Conservation (phyloP, 2,113 vertebrate species). For the Poeciliopsis turrubarensis region DNA sequence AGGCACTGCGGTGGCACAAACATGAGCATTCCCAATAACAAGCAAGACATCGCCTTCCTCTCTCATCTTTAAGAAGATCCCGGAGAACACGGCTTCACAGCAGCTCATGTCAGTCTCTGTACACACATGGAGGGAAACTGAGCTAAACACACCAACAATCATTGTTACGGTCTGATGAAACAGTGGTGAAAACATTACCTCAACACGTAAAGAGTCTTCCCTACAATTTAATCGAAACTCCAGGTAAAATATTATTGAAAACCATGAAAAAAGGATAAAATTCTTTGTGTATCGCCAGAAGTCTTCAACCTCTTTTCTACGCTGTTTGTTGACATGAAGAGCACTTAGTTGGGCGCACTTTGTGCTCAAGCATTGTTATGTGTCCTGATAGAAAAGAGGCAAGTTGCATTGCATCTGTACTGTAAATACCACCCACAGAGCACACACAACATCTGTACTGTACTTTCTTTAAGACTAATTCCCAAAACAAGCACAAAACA, state of each 20-base stretch:
- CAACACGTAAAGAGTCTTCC: not conserved
- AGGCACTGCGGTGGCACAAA: constrained; percentile 49
- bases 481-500: constrained; percentile 1
- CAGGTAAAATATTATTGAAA: not conserved
- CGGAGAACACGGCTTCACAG: constrained; percentile 50
- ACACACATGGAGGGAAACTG: not conserved
- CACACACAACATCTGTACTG: constrained; percentile 48
- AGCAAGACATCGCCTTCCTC: constrained; percentile 56
- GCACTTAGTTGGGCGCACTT: constrained; percentile 36
- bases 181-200: not conserved
- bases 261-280: not conserved
- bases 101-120: not conserved
- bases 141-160: not conserved
- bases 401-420: constrained; percentile 59
- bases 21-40: constrained; percentile 41
- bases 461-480: constrained; percentile 14
- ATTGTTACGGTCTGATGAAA: not conserved
- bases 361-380: constrained; percentile 44
- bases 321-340: constrained; percentile 39
- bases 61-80: constrained; percentile 44
- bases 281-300: constrained; percentile 29
- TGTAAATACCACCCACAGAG: constrained; percentile 43
- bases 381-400: constrained; percentile 57
- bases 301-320: constrained; percentile 27
- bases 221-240: not conserved